Base-by-base conservation (phyloP, 1,140 invertebrate species). In the Scaptomyza hsui region DNA sequence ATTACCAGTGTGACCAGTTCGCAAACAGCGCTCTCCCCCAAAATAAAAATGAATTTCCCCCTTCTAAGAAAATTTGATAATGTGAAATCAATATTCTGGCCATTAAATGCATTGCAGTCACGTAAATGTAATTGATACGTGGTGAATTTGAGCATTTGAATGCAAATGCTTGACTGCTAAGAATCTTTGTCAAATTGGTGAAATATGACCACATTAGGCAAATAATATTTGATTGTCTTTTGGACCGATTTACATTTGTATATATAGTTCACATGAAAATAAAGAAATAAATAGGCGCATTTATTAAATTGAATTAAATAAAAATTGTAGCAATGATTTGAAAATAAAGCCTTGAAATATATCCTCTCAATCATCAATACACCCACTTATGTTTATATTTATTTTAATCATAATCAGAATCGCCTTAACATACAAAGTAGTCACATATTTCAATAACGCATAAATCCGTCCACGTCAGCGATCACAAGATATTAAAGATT, bases 381-480 rank as follows among this genome's bases (percentile, higher is more conserved):
- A 39, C 44, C n/a, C 44, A 7, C 19, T 9, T 13, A 13, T 24
- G 5, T 47, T 5, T 24, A 15, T n/a, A 24, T 24, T 1, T 12
- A 61, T 59, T 29, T 37, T 15, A 76, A 47, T 48, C 45, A 55
- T 76, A 59, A 48, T 57, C 47, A 41, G 21, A 21, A 56, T 44
- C 18, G 13, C 52, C 26, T 9, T 12, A 37, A 39, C 63, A 49
- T 63, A 75, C 53, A 85, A 72, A 78, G 26, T 72, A 69, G 52
- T 75, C 47, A 74, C 63, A 72, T 52, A 75, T 63, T 75, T 72
- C 59, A 78, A 5, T 52, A 44, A 78, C 62, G 42, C 63, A 83
- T 85, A 80, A 85, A 80, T 85, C 81, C 59, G 45, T 71, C 80
- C 81, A 68, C 80, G 57, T 68, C 67, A 65, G 41, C 61, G 72